These are phyloP conservation scores for Malurus cyaneus DNA, from an alignment of 2,113 vertebrate genomes.

Conservation along the genomic window DNA sequence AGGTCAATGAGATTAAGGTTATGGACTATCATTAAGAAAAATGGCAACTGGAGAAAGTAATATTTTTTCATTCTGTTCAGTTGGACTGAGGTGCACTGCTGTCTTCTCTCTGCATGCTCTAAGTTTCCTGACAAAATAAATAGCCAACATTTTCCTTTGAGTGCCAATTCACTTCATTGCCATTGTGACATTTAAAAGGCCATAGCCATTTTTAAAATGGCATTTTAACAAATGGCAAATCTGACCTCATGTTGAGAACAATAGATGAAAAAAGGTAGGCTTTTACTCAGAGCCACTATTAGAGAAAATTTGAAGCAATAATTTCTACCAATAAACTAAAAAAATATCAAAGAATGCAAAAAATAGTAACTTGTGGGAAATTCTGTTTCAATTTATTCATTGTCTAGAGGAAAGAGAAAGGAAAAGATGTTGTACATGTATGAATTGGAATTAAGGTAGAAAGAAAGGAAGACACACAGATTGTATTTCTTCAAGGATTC, in stretches of 20 bases:
- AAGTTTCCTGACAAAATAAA: background rate
- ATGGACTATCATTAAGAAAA: background rate
- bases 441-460: background rate
- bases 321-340: background rate
- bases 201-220: background rate
- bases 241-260: background rate
- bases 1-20: background rate
- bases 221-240: slow-evolving; percentile 16
- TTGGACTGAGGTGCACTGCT: background rate
- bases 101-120: background rate
- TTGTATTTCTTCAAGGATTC: background rate
- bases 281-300: background rate
- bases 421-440: background rate
- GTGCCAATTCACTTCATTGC: background rate
- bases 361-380: background rate
- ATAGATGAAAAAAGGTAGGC: background rate
- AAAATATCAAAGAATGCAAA: background rate
- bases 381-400: background rate
- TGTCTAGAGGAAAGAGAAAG: background rate
- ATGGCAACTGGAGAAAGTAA: background rate
- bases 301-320: background rate
- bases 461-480: background rate
- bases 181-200: slow-evolving; percentile 30
- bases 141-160: background rate
- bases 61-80: background rate